Conservation (phyloP, 2,797 vertebrate species). For the Pteronotus mesoamericanus region DNA sequence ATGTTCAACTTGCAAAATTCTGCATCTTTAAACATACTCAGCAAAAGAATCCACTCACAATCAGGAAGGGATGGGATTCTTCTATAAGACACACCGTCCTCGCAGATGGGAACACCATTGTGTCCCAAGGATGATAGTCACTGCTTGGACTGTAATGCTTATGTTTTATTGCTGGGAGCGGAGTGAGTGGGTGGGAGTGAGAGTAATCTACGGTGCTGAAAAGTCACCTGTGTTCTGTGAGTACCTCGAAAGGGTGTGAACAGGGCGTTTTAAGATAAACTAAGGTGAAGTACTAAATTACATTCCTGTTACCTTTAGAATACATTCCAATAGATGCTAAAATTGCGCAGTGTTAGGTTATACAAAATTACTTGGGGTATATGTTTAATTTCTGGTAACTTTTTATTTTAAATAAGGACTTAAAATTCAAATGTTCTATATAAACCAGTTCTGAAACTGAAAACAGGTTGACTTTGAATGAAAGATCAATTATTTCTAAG, state of each 20-base stretch:
- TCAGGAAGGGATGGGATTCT: not conserved
- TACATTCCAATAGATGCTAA: not conserved
- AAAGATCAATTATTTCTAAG: not conserved
- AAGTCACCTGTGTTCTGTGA: not conserved
- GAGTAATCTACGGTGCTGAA: not conserved
- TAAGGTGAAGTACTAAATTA: not conserved
- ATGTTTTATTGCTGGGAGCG: not conserved
- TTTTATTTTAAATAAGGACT: constrained; percentile 18
- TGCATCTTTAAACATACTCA: constrained; percentile 9
- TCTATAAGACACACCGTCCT: not conserved
- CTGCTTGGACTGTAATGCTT: constrained; percentile 1
- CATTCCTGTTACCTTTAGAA: constrained; percentile 30
- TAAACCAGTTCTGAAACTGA: constrained; percentile 40
- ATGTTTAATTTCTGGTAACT: not conserved
- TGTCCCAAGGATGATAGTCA: not conserved
- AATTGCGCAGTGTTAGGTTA: not conserved
- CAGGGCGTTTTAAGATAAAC: constrained; percentile 6
- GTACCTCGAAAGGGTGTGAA: not conserved
- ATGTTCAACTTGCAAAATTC: constrained; percentile 25
- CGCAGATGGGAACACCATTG: not conserved
- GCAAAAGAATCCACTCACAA: constrained; percentile 9
- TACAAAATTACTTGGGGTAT: constrained; percentile 8
- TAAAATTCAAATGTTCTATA: constrained; percentile 14
- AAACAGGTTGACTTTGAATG: constrained; percentile 22
- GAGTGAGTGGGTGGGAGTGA: not conserved